These are phyloP conservation scores for Sphaerodactylus townsendi DNA, from an alignment of 2,113 vertebrate genomes.

Conservation along the genomic window DNA sequence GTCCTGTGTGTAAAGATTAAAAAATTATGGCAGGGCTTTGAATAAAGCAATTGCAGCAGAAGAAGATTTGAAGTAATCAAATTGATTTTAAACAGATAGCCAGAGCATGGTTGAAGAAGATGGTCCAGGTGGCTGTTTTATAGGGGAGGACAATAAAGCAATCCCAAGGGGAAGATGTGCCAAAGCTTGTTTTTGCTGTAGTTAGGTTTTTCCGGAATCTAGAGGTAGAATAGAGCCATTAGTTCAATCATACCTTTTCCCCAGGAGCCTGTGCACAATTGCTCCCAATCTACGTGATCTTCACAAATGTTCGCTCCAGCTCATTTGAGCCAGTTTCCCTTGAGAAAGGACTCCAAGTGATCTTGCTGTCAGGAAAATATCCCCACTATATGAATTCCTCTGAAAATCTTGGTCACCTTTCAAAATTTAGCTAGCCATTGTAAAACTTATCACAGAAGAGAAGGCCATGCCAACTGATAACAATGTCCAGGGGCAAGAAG, in stretches of 20 bases:
- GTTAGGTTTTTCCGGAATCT: background rate
- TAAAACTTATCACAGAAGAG: background rate
- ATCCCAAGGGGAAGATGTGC: background rate
- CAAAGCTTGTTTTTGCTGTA: background rate
- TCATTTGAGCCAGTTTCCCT: background rate
- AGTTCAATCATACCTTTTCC: background rate
- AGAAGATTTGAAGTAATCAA: background rate
- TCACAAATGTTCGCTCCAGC: background rate
- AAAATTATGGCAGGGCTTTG: background rate
- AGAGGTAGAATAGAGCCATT: background rate
- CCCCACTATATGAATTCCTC: background rate
- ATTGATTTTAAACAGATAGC: background rate
- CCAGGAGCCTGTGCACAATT: background rate
- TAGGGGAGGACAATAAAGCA: background rate
- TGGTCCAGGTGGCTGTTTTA: background rate
- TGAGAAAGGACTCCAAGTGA: background rate
- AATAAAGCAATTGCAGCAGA: background rate
- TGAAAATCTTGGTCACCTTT: conserved; percentile 6
- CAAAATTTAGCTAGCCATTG: background rate
- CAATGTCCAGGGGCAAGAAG: background rate
- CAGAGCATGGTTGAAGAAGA: background rate
- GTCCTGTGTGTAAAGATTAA: background rate
- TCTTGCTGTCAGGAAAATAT: conserved; percentile 8
- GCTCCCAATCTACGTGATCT: background rate
- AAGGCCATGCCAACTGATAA: background rate